Percentiles rank a stretch among this genome's conserved stretches.
phyloP scores from a whole-genome alignment of 1,140 invertebrate genomes.

The Bombus polaris region DNA sequence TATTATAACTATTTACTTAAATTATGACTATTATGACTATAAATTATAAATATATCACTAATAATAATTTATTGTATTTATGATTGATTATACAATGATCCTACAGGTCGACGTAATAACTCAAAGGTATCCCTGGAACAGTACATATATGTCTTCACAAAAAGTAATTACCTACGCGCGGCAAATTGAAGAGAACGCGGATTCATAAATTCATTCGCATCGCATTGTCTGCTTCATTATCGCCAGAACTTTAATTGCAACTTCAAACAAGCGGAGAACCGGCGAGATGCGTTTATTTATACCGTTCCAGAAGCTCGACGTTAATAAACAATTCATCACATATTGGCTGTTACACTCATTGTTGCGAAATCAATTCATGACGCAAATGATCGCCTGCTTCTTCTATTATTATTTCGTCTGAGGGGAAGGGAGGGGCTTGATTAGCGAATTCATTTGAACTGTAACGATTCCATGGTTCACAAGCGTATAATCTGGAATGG shows the following conservation, averaged over 20 bases:
- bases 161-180: background rate
- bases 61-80: background rate
- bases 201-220: background rate
- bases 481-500: background rate
- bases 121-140: too few species aligned
- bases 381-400: background rate
- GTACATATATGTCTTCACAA: background rate
- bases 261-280: constrained; percentile 6
- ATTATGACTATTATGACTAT: too few species aligned
- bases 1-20: too few species aligned
- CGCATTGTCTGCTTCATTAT: constrained; percentile 4
- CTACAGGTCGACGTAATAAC: background rate
- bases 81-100: background rate
- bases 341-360: background rate
- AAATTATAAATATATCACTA: too few species aligned
- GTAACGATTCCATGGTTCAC: background rate
- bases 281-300: background rate
- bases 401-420: constrained; percentile 22
- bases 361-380: constrained; percentile 6
- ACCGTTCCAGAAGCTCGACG: background rate
- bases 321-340: constrained; percentile 17
- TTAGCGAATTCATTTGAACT: constrained; percentile 5
- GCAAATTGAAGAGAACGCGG: background rate
- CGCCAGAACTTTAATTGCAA: background rate
- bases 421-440: background rate